These are phyloP conservation scores for Lophius piscatorius DNA, from an alignment of 2,113 vertebrate genomes.

Conservation along the genomic window DNA sequence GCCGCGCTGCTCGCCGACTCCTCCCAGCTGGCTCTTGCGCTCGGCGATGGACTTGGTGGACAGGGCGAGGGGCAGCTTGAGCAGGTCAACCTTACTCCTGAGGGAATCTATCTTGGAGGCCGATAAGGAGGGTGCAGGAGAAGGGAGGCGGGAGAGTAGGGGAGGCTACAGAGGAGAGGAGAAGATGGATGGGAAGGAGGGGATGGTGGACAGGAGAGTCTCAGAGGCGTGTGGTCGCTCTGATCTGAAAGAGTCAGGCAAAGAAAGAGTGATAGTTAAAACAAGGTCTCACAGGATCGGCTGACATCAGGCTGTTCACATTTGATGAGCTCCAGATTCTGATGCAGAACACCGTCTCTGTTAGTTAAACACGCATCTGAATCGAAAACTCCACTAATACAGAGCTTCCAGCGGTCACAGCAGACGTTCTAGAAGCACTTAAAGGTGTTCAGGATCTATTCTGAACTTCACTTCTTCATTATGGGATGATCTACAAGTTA, in stretches of 20 bases:
- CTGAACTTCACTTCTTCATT: too few species aligned
- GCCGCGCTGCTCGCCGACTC: conserved; percentile 75
- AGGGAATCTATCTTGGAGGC: conserved; percentile 98
- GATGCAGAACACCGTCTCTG: too few species aligned
- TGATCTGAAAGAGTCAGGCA: conserved; percentile 23
- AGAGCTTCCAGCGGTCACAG: too few species aligned
- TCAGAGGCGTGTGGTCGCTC: conserved; percentile 36
- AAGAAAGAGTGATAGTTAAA: not conserved
- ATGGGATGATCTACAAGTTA: too few species aligned
- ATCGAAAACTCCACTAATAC: too few species aligned
- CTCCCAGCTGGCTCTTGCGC: conserved; percentile 81
- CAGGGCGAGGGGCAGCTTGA: conserved; percentile 91
- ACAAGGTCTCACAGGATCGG: too few species aligned
- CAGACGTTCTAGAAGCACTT: too few species aligned
- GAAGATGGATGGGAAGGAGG: conserved; percentile 28
- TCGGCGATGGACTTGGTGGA: conserved; percentile 81
- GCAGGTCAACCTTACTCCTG: conserved; percentile 94
- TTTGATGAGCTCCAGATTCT: too few species aligned
- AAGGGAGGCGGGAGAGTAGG: conserved; percentile 43
- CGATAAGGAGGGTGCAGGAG: conserved; percentile 55
- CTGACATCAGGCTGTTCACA: too few species aligned
- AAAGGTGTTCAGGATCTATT: too few species aligned
- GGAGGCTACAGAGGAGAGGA: conserved; percentile 27
- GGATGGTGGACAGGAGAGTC: conserved; percentile 40
- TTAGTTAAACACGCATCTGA: too few species aligned